These are phyloP conservation scores for Drosophila buzzatii DNA, from an alignment of 2,888 invertebrate genomes.

Conservation along the genomic window DNA sequence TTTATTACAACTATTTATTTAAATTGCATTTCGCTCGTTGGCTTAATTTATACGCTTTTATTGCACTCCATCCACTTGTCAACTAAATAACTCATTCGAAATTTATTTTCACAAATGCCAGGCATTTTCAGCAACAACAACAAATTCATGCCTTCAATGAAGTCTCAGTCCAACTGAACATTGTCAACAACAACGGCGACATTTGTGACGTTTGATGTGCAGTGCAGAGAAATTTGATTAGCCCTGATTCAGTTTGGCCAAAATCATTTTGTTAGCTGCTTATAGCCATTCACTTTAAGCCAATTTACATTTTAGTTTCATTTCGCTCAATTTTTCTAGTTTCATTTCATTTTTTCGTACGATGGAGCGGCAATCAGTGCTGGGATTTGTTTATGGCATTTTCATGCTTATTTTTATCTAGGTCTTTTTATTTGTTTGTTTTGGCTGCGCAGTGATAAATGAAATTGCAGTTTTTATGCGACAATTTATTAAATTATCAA, in stretches of 20 bases:
- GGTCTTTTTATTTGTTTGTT: conserved; percentile 56
- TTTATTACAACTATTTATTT: not conserved
- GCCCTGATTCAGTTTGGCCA: conserved; percentile 28
- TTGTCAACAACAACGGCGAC: conserved; percentile 17
- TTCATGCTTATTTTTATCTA: conserved; percentile 59
- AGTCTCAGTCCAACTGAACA: conserved; percentile 16
- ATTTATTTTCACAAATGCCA: conserved; percentile 12
- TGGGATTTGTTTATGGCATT: conserved; percentile 60
- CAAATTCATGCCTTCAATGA: conserved; percentile 37
- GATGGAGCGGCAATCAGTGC: conserved; percentile 60
- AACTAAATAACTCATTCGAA: conserved; percentile 18
- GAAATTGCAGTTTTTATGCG: conserved; percentile 31
- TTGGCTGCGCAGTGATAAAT: conserved; percentile 37
- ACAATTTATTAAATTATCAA: conserved; percentile 34
- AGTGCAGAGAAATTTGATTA: conserved; percentile 43
- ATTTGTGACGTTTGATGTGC: conserved; percentile 27
- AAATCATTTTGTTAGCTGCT: conserved; percentile 53
- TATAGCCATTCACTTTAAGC: conserved; percentile 51
- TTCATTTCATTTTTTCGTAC: not conserved
- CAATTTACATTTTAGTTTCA: conserved; percentile 65
- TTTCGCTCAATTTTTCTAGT: conserved; percentile 4
- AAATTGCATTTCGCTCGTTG: conserved; percentile 9
- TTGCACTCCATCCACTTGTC: not conserved
- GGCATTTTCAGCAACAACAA: conserved; percentile 19
- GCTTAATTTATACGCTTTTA: conserved; percentile 2